Evolutionary conservation across 2,888 invertebrate genomes (phyloP).

Genomic region (Apotomis betuletana): DNA sequence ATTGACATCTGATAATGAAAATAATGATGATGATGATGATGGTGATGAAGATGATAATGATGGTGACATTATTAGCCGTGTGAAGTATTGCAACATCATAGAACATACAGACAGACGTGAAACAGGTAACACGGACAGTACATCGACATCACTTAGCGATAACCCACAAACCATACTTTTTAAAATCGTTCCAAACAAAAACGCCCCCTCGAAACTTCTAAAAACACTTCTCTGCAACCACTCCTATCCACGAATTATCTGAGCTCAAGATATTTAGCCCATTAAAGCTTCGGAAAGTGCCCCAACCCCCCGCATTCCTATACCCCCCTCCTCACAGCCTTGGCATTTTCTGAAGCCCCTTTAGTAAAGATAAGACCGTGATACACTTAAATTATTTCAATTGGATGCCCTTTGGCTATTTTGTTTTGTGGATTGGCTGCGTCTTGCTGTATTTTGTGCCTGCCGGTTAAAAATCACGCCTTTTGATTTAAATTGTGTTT

Average conservation of each 20-base stretch:
- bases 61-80: too few relatives aligned
- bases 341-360: slow-evolving; percentile 45
- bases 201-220: background rate
- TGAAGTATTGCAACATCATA: too few relatives aligned
- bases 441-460: slow-evolving; percentile 1
- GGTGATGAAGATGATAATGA: too few relatives aligned
- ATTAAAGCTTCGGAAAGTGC: slow-evolving; percentile 77
- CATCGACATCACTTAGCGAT: too few relatives aligned
- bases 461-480: too few relatives aligned
- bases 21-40: too few relatives aligned
- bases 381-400: slow-evolving; percentile 55
- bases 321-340: slow-evolving; percentile 41
- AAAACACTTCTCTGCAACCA: slow-evolving; percentile 51
- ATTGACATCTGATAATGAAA: too few relatives aligned
- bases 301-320: slow-evolving; percentile 46
- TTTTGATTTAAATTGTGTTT: background rate
- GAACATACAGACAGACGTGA: too few relatives aligned
- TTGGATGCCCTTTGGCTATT: slow-evolving; percentile 35
- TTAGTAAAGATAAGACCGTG: slow-evolving; percentile 56
- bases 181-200: background rate
- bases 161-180: background rate
- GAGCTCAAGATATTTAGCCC: slow-evolving; percentile 80
- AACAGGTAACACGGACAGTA: too few relatives aligned
- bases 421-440: slow-evolving; percentile 5
- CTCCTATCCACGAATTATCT: slow-evolving; percentile 68